Conservation (phyloP, 1,140 invertebrate genomes). For the Ericerus pela region DNA sequence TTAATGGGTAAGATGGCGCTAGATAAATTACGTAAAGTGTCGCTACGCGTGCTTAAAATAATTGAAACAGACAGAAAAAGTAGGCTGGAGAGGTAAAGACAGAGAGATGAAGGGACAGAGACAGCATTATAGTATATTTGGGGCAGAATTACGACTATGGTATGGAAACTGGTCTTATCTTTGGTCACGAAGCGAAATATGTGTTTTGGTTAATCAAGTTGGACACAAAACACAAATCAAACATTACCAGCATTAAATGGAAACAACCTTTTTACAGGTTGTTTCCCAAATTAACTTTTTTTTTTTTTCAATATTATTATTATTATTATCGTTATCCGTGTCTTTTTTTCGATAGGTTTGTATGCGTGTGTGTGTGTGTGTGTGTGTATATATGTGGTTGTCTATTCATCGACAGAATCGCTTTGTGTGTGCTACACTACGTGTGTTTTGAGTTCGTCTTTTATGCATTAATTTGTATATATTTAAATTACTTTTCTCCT, state of each 20-base stretch:
- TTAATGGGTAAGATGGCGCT: background rate
- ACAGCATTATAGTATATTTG: slow-evolving; percentile 4
- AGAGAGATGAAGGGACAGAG: too few relatives aligned
- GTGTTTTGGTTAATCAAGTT: slow-evolving; percentile 6
- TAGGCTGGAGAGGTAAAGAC: background rate
- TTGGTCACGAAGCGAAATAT: slow-evolving; percentile 11
- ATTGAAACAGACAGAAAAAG: background rate
- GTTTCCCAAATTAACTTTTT: background rate
- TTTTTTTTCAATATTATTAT: too few relatives aligned
- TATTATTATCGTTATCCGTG: too few relatives aligned
- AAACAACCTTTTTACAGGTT: background rate
- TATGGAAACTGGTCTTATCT: slow-evolving; percentile 4
- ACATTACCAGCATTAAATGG: slow-evolving; percentile 4
- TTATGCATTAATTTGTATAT: too few relatives aligned
- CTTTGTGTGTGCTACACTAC: too few relatives aligned
- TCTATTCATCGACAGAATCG: too few relatives aligned
- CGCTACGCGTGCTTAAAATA: slow-evolving; percentile 11
- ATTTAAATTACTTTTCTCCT: too few relatives aligned
- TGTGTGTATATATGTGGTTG: too few relatives aligned
- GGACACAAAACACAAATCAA: slow-evolving; percentile 9
- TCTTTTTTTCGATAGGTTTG: too few relatives aligned
- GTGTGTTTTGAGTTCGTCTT: too few relatives aligned
- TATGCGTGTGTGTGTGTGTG: too few relatives aligned
- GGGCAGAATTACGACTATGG: background rate
- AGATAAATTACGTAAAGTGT: slow-evolving; percentile 4